Evolutionary conservation across 2,113 vertebrate genomes (phyloP), one percentile per base, ranked within the genome.

Genomic region (Anolis sagrei): DNA sequence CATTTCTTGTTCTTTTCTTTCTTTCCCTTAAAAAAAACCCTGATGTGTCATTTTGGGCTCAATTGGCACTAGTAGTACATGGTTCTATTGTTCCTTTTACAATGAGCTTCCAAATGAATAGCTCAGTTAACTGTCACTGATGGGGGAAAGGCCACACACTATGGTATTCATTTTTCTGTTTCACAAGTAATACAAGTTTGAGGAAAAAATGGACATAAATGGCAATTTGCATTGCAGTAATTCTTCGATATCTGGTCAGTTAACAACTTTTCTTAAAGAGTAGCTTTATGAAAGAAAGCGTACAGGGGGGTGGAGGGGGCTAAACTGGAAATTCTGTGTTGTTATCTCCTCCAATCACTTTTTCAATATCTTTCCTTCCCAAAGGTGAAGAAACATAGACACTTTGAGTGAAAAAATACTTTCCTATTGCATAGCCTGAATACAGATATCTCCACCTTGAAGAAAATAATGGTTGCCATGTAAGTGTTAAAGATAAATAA

Each of bases 71-170:
- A 79, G 54, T 74, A 34, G 21, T 73, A 54, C 68, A 73, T 48
- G 66, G 68, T 27, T 79, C 77, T 73, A 74, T 86, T 86, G 84
- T 86, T 80, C 68, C 77, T 80, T 19, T 73, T 73, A 86, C 84
- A 85, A 85, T 85, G 84, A 73, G 68, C 66, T 61, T 61, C 51
- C 68, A 80, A 73, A 86, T 79, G 54, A 86, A 86, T 49, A 64
- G 29, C 58, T 86, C 84, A 48, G 68, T 29, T 79, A 73, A 73
- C 76, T 62, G 76, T 85, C 68, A 79, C 34, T 32, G 13, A 1
- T 72, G 69, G 76, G 76, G 39, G 21, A 73, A 79, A 85, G 68
- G 76, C 51, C 76, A 79, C 68, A 73, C 68, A 74, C 34, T 79
- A 73, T 44, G 51, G 36, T 11, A 34, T 86, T 86, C 84, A 73